These are phyloP conservation scores for Lobophora halterata DNA, from an alignment of 2,888 invertebrate species.

Conservation along the genomic window DNA sequence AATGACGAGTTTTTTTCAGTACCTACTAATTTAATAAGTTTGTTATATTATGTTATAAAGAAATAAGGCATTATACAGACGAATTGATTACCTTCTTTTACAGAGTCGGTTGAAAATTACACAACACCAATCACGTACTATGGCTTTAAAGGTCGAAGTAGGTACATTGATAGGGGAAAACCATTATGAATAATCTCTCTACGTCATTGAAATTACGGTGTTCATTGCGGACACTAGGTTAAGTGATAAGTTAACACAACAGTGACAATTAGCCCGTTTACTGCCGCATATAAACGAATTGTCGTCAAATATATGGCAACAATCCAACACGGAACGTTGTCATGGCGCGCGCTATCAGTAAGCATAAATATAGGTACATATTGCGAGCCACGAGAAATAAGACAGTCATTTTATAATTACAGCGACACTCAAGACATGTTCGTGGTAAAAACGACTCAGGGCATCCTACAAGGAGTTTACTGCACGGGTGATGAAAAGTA, in stretches of 20 bases:
- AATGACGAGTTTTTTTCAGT: too few relatives aligned
- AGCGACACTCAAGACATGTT: conserved; percentile 45
- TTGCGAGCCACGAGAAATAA: conserved; percentile 8
- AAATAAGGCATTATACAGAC: too few relatives aligned
- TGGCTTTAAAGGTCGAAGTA: too few relatives aligned
- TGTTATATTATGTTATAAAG: too few relatives aligned
- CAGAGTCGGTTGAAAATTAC: too few relatives aligned
- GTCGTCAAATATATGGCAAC: conserved; percentile 24
- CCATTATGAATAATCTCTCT: too few relatives aligned
- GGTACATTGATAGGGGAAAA: too few relatives aligned
- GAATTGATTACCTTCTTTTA: too few relatives aligned
- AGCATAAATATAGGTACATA: conserved; percentile 13
- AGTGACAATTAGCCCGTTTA: conserved; percentile 3
- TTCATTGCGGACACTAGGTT: conserved; percentile 3
- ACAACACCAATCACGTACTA: too few relatives aligned
- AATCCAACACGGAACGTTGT: conserved; percentile 27
- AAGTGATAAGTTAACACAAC: conserved; percentile 5
- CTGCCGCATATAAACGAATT: conserved; percentile 18
- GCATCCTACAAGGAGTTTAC: conserved; percentile 54
- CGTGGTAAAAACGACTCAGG: conserved; percentile 53
- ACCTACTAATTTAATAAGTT: too few relatives aligned
- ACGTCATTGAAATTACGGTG: conserved; percentile 1
- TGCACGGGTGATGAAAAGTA: conserved; percentile 53
- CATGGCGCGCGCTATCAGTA: conserved; percentile 22
- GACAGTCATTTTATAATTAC: conserved; percentile 29